Evolutionary conservation across 2,888 invertebrate species (phyloP).

Genomic region (Brenthis daphne): DNA sequence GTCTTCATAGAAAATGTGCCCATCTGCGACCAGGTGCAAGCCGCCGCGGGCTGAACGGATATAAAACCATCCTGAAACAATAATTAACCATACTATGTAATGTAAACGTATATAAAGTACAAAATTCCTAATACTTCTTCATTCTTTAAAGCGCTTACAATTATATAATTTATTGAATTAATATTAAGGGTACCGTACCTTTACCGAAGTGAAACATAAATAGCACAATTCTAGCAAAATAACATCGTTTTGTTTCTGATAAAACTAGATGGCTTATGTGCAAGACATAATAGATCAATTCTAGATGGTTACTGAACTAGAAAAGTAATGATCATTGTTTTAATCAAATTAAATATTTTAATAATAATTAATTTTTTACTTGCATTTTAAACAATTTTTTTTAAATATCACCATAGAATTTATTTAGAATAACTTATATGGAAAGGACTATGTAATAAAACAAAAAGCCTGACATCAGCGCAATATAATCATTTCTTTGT

Average conservation of each 20-base stretch:
- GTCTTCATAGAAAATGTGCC: slow-evolving; percentile 79
- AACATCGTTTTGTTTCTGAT: slow-evolving; percentile 44
- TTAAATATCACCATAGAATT: neutral
- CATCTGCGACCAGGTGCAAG: slow-evolving; percentile 72
- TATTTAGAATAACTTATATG: neutral
- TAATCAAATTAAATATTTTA: slow-evolving; percentile 11
- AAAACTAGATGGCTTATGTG: slow-evolving; percentile 60
- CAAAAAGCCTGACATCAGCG: slow-evolving; percentile 61
- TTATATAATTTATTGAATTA: neutral
- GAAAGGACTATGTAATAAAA: slow-evolving; percentile 46
- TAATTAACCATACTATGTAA: slow-evolving; percentile 26
- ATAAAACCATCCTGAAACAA: slow-evolving; percentile 77
- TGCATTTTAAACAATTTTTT: neutral
- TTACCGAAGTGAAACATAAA: neutral
- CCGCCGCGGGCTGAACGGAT: slow-evolving; percentile 77
- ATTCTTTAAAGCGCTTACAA: no score
- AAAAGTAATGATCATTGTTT: slow-evolving; percentile 24
- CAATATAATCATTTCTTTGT: slow-evolving; percentile 80
- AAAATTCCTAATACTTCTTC: no score
- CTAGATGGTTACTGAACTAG: slow-evolving; percentile 59
- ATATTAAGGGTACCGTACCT: slow-evolving; percentile 10
- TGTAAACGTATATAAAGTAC: neutral
- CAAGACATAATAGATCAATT: slow-evolving; percentile 49
- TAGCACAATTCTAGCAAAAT: slow-evolving; percentile 31
- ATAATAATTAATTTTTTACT: no score